Percentiles rank a stretch among this genome's conserved stretches.
phyloP scores from a whole-genome alignment of 2,113 vertebrate species.

The Sapajus apella region DNA sequence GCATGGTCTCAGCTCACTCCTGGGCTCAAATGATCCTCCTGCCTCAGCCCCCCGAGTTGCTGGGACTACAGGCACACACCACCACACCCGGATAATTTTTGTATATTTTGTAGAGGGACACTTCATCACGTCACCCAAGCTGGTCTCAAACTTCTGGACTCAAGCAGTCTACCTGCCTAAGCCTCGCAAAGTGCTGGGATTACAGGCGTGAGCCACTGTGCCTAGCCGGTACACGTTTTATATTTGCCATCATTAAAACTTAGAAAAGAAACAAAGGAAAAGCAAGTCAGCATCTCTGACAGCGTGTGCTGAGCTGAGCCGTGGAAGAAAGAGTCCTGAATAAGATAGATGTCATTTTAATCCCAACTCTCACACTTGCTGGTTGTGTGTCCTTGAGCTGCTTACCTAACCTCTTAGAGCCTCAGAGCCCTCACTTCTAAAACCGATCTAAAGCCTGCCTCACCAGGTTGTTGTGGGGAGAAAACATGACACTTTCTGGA shows the following conservation, averaged over 20 bases:
- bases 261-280: slow-evolving; percentile 18
- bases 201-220: too few relatives aligned
- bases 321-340: neutral
- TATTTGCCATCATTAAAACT: neutral
- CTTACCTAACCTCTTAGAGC: neutral
- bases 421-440: neutral
- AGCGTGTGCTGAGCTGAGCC: neutral
- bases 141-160: too few relatives aligned
- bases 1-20: too few relatives aligned
- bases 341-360: neutral
- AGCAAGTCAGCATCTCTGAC: neutral
- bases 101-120: too few relatives aligned
- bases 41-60: too few relatives aligned
- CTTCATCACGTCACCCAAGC: too few relatives aligned
- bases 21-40: too few relatives aligned
- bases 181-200: too few relatives aligned
- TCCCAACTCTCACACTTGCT: neutral
- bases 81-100: too few relatives aligned
- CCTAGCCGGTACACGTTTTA: neutral
- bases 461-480: neutral
- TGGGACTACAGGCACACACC: too few relatives aligned
- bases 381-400: neutral
- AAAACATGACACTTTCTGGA: neutral
- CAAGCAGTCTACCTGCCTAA: too few relatives aligned
- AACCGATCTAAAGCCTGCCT: neutral